phyloP scores from a whole-genome alignment of 2,113 vertebrate genomes.

The Burhinus oedicnemus region DNA sequence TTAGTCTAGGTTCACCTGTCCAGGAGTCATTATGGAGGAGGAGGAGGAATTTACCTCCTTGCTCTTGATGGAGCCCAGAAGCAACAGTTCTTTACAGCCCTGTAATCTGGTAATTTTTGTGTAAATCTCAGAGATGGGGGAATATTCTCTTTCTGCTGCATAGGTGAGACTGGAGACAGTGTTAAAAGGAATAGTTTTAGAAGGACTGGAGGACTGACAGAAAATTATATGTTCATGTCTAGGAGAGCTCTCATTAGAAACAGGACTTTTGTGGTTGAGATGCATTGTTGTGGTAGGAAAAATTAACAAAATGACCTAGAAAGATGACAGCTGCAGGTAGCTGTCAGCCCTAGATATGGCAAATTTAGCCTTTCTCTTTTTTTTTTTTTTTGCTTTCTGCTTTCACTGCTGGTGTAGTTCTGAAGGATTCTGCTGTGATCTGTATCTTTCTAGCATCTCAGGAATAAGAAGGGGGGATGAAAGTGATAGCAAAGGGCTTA shows the following conservation, averaged over 20 bases:
- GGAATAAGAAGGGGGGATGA: background rate
- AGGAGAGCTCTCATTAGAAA: background rate
- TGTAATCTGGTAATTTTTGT: background rate
- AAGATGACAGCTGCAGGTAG: background rate
- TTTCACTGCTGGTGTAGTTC: background rate
- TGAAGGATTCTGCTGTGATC: background rate
- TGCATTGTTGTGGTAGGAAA: background rate
- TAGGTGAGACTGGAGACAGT: background rate
- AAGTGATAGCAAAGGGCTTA: background rate
- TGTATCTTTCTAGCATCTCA: background rate
- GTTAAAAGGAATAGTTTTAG: background rate
- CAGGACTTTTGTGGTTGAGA: background rate
- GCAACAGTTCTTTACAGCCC: background rate
- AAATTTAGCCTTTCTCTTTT: background rate
- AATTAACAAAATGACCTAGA: background rate
- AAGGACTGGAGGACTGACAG: background rate
- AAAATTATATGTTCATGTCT: background rate
- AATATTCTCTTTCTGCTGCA: background rate
- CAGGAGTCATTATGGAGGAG: background rate
- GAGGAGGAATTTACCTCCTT: background rate
- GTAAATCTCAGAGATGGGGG: background rate
- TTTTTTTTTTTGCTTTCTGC: background rate
- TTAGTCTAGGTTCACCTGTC: background rate
- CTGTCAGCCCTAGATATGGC: background rate
- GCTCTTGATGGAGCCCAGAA: background rate